Evolutionary conservation across 1,140 invertebrate species (phyloP).

Genomic region (Holotrichia oblita): DNA sequence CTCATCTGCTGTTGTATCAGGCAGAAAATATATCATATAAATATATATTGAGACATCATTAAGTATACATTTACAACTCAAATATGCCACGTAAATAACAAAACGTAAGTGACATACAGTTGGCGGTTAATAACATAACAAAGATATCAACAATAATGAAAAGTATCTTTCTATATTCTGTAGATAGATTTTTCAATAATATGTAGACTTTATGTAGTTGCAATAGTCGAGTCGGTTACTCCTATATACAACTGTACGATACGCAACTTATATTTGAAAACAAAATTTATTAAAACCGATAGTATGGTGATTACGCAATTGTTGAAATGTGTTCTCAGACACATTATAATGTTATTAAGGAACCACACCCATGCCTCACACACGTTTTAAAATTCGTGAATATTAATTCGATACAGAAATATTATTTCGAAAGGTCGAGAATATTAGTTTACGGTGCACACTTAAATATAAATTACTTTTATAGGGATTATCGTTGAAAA

Average conservation of each 20-base stretch:
- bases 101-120: too few species aligned
- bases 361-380: neutral
- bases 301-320: neutral
- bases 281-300: neutral
- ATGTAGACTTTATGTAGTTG: neutral
- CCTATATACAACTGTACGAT: neutral
- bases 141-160: too few species aligned
- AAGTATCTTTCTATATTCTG: too few species aligned
- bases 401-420: neutral
- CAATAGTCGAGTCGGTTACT: neutral
- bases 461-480: neutral
- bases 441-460: neutral
- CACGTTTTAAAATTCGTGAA: neutral
- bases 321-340: constrained; percentile 7
- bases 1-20: too few species aligned
- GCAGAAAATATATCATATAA: too few species aligned
- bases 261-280: neutral
- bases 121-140: too few species aligned
- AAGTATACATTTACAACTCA: too few species aligned
- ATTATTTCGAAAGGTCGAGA: constrained; percentile 1
- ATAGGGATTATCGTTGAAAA: neutral
- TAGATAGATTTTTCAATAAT: too few species aligned
- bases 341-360: neutral
- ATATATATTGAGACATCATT: too few species aligned
- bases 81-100: too few species aligned